phyloP scores from a whole-genome alignment of 2,797 vertebrate species.

The Gadopsis bispinosus region DNA sequence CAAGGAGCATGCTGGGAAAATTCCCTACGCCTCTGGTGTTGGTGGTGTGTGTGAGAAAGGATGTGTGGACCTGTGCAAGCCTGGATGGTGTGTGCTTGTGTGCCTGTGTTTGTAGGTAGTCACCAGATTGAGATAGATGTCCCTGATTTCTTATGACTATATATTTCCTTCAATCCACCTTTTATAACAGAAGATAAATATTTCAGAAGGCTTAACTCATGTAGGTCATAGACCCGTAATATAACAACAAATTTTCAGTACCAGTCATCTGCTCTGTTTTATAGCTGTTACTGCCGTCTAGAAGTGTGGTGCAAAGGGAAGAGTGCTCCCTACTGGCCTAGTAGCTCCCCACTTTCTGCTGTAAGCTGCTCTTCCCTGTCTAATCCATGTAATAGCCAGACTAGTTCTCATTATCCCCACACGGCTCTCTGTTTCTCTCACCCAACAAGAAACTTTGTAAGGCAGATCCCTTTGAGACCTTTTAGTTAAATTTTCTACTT shows the following conservation, averaged over 20 bases:
- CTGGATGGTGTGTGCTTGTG: constrained; percentile 28
- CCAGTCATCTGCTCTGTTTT: constrained; percentile 38
- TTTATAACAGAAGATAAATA: constrained; percentile 44
- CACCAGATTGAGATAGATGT: constrained; percentile 23
- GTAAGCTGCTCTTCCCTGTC: constrained; percentile 56
- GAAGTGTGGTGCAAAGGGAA: constrained; percentile 68
- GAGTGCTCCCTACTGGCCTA: constrained; percentile 80
- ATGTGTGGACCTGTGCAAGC: constrained; percentile 37
- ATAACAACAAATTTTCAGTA: constrained; percentile 30
- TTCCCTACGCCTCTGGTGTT: constrained; percentile 61
- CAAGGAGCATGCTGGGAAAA: constrained; percentile 79
- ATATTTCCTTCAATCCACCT: constrained; percentile 10
- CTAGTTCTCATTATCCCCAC: constrained; percentile 64
- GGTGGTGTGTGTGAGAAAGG: constrained; percentile 39
- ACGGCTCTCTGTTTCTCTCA: constrained; percentile 48
- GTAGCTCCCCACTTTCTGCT: constrained; percentile 31
- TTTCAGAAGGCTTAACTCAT: constrained; percentile 45
- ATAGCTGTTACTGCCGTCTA: constrained; percentile 19
- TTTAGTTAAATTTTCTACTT: constrained; percentile 54
- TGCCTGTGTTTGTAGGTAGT: constrained; percentile 28
- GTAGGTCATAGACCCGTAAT: constrained; percentile 46
- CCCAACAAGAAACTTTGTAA: constrained; percentile 35
- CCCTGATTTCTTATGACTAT: constrained; percentile 2
- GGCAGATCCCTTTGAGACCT: constrained; percentile 43
- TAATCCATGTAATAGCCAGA: constrained; percentile 67